A percentile compares a stretch with the other conserved stretches of the same genome.
Conservation (phyloP, 1,140 invertebrate species). For the Galleria mellonella region DNA sequence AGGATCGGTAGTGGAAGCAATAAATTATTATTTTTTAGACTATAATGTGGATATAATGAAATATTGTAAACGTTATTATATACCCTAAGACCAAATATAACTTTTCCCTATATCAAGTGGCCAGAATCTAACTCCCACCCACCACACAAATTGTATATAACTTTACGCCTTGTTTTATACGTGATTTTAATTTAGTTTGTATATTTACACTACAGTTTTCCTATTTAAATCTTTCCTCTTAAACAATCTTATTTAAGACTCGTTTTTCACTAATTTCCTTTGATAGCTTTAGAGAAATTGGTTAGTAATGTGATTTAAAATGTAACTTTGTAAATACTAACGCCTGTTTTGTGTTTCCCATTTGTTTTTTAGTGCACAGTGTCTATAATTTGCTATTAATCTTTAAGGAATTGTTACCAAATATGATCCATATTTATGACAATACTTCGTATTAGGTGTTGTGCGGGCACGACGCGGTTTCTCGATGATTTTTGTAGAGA, state of each 20-base stretch:
- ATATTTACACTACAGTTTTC: conserved; percentile 19
- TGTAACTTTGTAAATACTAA: conserved; percentile 64
- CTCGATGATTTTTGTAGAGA: too few relatives aligned
- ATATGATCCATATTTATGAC: conserved; percentile 68
- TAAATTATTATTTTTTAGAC: not conserved
- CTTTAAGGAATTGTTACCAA: conserved; percentile 73
- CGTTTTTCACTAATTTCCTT: conserved; percentile 28
- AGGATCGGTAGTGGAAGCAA: not conserved
- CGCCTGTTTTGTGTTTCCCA: conserved; percentile 20
- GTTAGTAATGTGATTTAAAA: conserved; percentile 50
- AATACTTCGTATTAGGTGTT: conserved; percentile 11
- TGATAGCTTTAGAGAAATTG: conserved; percentile 46
- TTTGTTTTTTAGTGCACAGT: conserved; percentile 41
- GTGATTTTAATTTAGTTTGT: conserved; percentile 40
- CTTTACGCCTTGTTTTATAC: conserved; percentile 55
- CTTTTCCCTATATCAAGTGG: conserved; percentile 49
- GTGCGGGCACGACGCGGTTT: not conserved
- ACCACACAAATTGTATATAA: conserved; percentile 68
- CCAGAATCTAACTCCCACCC: conserved; percentile 63
- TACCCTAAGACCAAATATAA: conserved; percentile 54
- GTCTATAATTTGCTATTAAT: conserved; percentile 42
- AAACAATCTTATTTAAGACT: conserved; percentile 23
- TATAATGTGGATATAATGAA: not conserved
- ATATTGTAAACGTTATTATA: not conserved
- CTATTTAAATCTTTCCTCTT: conserved; percentile 15